These are phyloP conservation scores for Craterocephalus amniculus DNA, from an alignment of 2,797 vertebrate species.

Conservation along the genomic window DNA sequence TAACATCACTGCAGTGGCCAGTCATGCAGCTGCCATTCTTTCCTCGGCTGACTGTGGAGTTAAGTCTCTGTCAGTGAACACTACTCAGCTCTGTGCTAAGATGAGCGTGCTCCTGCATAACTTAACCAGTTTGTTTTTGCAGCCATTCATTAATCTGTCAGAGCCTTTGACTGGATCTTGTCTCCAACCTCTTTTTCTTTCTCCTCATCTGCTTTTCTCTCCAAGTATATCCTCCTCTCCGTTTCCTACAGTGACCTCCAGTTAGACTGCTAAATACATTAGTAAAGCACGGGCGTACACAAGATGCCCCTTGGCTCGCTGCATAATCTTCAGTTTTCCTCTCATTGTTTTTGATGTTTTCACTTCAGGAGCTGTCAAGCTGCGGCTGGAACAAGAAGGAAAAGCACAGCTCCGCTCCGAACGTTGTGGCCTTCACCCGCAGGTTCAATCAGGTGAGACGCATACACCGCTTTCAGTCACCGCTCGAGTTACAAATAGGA, in stretches of 20 bases:
- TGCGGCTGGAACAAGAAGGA: slow-evolving; percentile 99
- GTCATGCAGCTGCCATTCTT: not conserved
- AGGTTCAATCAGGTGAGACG: slow-evolving; percentile 97
- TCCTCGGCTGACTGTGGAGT: not conserved
- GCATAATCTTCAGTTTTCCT: slow-evolving; percentile 5
- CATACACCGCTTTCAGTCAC: slow-evolving; percentile 1
- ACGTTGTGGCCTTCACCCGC: slow-evolving; percentile 98
- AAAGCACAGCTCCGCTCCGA: slow-evolving; percentile 97
- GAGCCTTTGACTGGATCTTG: slow-evolving; percentile 1
- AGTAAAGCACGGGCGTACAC: slow-evolving; percentile 10
- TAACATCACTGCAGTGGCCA: not conserved
- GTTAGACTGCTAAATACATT: slow-evolving; percentile 35
- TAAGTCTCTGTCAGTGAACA: not conserved
- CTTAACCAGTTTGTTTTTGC: slow-evolving; percentile 26
- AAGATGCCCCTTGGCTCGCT: not conserved
- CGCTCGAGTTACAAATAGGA: slow-evolving; percentile 3
- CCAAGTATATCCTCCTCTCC: slow-evolving; percentile 11
- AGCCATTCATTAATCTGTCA: slow-evolving; percentile 22
- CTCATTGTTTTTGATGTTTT: slow-evolving; percentile 33
- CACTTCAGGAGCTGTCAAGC: slow-evolving; percentile 96
- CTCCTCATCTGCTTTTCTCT: slow-evolving; percentile 27
- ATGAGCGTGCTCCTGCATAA: slow-evolving; percentile 7
- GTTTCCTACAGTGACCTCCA: slow-evolving; percentile 33
- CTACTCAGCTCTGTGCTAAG: not conserved
- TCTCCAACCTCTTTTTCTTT: slow-evolving; percentile 4